These are phyloP conservation scores for Monochamus saltuarius DNA, from an alignment of 1,140 invertebrate species.

Conservation along the genomic window DNA sequence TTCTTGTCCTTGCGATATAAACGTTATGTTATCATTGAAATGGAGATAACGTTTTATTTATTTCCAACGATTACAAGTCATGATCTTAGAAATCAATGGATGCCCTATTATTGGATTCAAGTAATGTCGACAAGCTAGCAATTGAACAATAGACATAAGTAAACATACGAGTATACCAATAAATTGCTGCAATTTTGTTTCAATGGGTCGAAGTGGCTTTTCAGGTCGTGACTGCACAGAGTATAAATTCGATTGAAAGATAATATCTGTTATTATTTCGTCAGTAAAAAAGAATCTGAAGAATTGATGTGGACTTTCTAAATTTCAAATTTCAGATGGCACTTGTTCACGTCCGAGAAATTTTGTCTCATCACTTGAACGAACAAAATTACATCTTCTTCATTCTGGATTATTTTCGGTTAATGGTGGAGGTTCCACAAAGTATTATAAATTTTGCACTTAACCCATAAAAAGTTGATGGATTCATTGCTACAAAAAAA, in stretches of 20 bases:
- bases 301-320: background rate
- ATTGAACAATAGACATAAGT: constrained; percentile 8
- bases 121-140: constrained; percentile 7
- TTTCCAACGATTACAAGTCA: constrained; percentile 30
- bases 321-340: background rate
- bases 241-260: background rate
- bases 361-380: too few relatives aligned
- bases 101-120: constrained; percentile 7
- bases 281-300: constrained; percentile 13
- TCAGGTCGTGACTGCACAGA: background rate
- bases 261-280: background rate
- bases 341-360: background rate
- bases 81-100: constrained; percentile 18
- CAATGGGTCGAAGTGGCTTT: background rate
- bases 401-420: too few relatives aligned
- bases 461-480: background rate
- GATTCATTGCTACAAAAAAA: background rate
- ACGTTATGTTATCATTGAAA: background rate
- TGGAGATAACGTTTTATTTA: background rate
- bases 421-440: background rate
- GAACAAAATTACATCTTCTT: too few relatives aligned
- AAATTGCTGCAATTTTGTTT: constrained; percentile 15
- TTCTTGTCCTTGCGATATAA: background rate
- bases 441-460: background rate
- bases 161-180: constrained; percentile 8